A percentile compares a stretch with the other conserved stretches of the same genome.
Conservation (phyloP, 2,113 vertebrate species). For the Psettodes erumei region DNA sequence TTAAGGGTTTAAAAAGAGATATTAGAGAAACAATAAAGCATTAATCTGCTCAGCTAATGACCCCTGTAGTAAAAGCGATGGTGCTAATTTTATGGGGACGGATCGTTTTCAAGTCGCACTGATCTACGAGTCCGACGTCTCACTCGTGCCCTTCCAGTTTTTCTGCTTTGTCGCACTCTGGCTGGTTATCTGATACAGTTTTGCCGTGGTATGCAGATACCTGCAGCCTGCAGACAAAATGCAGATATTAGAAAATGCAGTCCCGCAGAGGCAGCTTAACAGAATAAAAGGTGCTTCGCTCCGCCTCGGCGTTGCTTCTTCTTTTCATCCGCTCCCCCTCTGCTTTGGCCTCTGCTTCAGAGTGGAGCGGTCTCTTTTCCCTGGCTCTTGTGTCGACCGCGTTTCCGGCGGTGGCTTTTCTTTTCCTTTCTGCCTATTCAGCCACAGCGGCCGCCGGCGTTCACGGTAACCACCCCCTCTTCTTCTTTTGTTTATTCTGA, state of each 20-base stretch:
- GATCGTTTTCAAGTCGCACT: background rate
- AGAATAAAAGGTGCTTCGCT: background rate
- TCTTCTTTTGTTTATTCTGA: slow-evolving; percentile 32
- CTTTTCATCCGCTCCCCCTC: background rate
- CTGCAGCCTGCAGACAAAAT: background rate
- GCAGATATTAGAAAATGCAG: too few relatives aligned
- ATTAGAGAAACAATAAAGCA: background rate
- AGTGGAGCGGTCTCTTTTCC: slow-evolving; percentile 6
- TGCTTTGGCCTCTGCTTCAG: too few relatives aligned
- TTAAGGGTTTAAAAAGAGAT: too few relatives aligned
- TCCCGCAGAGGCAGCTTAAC: background rate
- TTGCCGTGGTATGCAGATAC: slow-evolving; percentile 41
- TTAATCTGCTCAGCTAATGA: slow-evolving; percentile 4
- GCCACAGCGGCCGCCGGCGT: background rate
- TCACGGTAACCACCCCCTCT: slow-evolving; percentile 23
- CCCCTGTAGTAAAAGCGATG: slow-evolving; percentile 3
- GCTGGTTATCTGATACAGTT: slow-evolving; percentile 44
- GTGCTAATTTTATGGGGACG: too few relatives aligned
- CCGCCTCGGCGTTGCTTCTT: background rate
- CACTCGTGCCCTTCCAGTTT: slow-evolving; percentile 48
- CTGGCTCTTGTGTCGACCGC: background rate
- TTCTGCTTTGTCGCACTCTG: slow-evolving; percentile 41
- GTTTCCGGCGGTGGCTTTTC: background rate
- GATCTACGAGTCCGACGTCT: background rate
- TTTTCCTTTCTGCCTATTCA: background rate